These are phyloP conservation scores for Callochromis pleurospilus DNA, from an alignment of 2,113 vertebrate genomes.

Conservation along the genomic window DNA sequence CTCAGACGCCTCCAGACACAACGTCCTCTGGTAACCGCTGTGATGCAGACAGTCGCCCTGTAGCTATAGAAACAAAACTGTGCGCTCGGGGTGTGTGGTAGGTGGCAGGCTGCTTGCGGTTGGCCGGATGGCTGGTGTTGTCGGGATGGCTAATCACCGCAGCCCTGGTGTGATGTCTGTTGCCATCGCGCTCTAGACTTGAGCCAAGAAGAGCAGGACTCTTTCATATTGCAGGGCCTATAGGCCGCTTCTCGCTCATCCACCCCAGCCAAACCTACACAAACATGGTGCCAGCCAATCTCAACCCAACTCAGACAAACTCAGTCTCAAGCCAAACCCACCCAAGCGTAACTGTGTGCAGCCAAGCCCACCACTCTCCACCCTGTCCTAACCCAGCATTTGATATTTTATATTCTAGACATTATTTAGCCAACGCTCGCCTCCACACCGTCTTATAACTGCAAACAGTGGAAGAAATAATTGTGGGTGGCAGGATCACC, in stretches of 20 bases:
- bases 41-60: slow-evolving; percentile 44
- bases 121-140: slow-evolving; percentile 6
- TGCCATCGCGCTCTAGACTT: slow-evolving; percentile 31
- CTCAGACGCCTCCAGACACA: slow-evolving; percentile 39
- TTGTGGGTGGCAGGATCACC: slow-evolving; percentile 21
- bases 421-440: not conserved
- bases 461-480: slow-evolving; percentile 33
- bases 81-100: slow-evolving; percentile 26
- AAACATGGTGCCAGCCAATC: slow-evolving; percentile 60
- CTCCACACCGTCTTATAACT: not conserved
- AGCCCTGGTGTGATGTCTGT: slow-evolving; percentile 54
- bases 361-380: slow-evolving; percentile 43
- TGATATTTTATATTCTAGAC: slow-evolving; percentile 40
- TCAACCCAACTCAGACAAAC: slow-evolving; percentile 50
- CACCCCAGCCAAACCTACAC: slow-evolving; percentile 49
- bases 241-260: slow-evolving; percentile 2
- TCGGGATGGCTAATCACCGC: slow-evolving; percentile 29
- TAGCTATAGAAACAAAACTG: slow-evolving; percentile 54
- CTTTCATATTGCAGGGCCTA: not conserved
- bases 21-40: slow-evolving; percentile 32
- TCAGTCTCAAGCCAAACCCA: slow-evolving; percentile 35
- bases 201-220: slow-evolving; percentile 23
- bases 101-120: slow-evolving; percentile 41
- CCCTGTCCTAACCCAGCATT: slow-evolving; percentile 28
- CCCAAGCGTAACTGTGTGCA: slow-evolving; percentile 34